Conservation (phyloP, 2,797 vertebrate genomes). For the Hippopotamyrus pictus region DNA sequence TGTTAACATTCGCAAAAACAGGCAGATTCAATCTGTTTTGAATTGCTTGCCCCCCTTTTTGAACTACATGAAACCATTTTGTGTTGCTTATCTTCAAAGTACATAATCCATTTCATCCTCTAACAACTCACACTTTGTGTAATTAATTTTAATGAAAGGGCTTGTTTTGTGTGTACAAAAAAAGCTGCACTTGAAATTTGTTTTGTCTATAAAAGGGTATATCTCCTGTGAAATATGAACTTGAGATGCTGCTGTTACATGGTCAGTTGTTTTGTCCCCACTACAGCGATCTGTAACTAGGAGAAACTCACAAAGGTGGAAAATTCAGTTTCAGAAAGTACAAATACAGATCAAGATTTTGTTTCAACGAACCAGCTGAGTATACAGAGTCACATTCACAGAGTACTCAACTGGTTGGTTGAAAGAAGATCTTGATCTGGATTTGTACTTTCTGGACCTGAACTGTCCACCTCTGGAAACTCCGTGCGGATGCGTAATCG, state of each 20-base stretch:
- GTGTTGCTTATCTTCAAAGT: not conserved
- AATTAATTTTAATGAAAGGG: not conserved
- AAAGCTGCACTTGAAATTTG: not conserved
- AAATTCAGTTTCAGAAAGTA: not conserved
- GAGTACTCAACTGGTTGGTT: not conserved
- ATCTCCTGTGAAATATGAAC: not conserved
- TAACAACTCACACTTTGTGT: not conserved
- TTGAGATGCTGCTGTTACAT: not conserved
- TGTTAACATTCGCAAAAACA: slow-evolving; percentile 9
- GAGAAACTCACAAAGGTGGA: not conserved
- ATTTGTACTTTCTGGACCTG: not conserved
- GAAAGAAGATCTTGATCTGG: not conserved
- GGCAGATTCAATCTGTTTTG: not conserved
- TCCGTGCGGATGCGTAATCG: not conserved
- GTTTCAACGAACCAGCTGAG: not conserved
- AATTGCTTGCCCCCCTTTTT: not conserved
- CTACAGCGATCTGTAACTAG: not conserved
- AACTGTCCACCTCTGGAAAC: not conserved
- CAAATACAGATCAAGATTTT: not conserved
- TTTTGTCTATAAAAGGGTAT: not conserved
- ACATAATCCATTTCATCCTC: not conserved
- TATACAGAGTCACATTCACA: not conserved
- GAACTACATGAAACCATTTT: not conserved
- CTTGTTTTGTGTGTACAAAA: not conserved
- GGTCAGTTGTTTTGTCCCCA: not conserved